phyloP scores from a whole-genome alignment of 2,888 invertebrate species.

The Bimastos eiseni region DNA sequence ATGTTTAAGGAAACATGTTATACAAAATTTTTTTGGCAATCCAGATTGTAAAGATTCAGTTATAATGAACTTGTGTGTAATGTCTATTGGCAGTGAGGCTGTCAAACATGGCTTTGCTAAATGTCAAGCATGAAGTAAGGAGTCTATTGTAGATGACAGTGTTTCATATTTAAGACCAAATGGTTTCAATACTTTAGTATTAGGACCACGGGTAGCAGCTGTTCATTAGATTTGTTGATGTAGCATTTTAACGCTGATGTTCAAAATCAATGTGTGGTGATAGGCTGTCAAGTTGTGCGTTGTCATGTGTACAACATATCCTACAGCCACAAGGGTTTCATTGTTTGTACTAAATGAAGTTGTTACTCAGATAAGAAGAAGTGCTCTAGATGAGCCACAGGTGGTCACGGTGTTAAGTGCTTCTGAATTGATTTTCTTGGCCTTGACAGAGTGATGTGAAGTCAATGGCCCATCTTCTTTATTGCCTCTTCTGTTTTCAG shows the following conservation, averaged over 20 bases:
- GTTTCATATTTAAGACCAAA: neutral
- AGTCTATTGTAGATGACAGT: neutral
- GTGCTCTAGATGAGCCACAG: neutral
- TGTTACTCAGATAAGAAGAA: neutral
- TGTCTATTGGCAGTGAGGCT: too few species aligned
- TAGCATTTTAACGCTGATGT: neutral
- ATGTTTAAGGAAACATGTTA: too few species aligned
- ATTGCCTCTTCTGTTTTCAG: neutral
- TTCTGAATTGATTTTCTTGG: constrained; percentile 8
- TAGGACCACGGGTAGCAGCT: neutral
- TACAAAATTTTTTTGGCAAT: too few species aligned
- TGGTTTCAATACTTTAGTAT: too few species aligned
- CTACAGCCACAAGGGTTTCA: neutral
- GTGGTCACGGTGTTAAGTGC: neutral
- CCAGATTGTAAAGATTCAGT: too few species aligned
- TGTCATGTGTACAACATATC: neutral
- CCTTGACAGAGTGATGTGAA: neutral
- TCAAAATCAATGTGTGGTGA: neutral
- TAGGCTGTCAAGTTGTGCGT: neutral
- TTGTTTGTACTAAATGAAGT: neutral
- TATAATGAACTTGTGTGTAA: too few species aligned
- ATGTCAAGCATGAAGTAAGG: neutral
- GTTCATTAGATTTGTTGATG: neutral
- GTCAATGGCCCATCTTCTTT: neutral
- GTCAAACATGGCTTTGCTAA: neutral